phyloP scores from a whole-genome alignment of 2,797 vertebrate species.

The Coreius guichenoti region DNA sequence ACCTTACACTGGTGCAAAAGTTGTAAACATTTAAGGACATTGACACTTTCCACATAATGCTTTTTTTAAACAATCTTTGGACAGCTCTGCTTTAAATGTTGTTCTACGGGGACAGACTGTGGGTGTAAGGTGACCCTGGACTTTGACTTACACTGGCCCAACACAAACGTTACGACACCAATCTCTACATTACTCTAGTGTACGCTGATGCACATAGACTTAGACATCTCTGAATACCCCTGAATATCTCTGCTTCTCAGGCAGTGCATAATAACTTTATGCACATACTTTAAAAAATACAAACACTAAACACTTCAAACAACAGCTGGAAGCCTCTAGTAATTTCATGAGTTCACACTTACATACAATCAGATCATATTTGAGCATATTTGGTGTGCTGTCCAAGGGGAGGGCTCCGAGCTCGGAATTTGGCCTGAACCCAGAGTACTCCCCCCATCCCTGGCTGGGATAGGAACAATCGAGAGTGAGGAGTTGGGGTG shows the following conservation, averaged over 20 bases:
- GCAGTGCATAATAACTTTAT: background rate
- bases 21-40: background rate
- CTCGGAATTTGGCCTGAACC: background rate
- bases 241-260: background rate
- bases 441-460: background rate
- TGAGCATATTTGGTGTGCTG: background rate
- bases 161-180: constrained; percentile 29
- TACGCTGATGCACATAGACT: background rate
- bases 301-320: background rate
- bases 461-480: background rate
- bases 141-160: constrained; percentile 23
- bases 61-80: background rate
- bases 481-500: background rate
- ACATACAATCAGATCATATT: background rate
- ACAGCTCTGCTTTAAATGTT: background rate
- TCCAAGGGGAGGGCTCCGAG: background rate
- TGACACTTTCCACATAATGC: background rate
- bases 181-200: background rate
- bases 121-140: constrained; percentile 28
- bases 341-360: background rate
- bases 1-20: background rate
- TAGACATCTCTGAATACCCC: background rate
- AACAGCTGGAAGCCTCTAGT: background rate
- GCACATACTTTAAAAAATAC: background rate
- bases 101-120: background rate